Evolutionary conservation across 2,888 invertebrate species (phyloP).

Genomic region (Conistra vaccinii): DNA sequence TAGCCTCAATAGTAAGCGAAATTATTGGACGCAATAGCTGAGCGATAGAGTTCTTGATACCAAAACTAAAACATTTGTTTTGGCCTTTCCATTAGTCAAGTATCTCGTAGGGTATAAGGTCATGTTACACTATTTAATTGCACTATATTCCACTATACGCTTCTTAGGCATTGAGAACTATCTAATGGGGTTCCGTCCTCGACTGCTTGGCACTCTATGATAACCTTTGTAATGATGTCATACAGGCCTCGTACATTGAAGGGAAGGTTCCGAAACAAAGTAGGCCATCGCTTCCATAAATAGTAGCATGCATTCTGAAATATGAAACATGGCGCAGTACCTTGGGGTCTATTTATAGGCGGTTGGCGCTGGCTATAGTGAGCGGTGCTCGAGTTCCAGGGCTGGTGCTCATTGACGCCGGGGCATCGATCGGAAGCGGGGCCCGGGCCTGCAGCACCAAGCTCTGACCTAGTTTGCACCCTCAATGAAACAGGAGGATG

Average conservation of each 20-base stretch:
- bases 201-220: slow-evolving; percentile 23
- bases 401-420: slow-evolving; percentile 84
- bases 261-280: slow-evolving; percentile 34
- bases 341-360: slow-evolving; percentile 82
- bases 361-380: slow-evolving; percentile 59
- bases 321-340: slow-evolving; percentile 63
- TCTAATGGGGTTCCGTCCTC: slow-evolving; percentile 20
- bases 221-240: slow-evolving; percentile 44
- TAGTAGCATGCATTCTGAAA: slow-evolving; percentile 49
- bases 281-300: slow-evolving; percentile 52
- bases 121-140: neutral
- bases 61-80: neutral
- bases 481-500: slow-evolving; percentile 83
- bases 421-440: slow-evolving; percentile 82
- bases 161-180: neutral
- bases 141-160: neutral
- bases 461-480: slow-evolving; percentile 85
- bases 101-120: neutral
- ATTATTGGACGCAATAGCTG: neutral
- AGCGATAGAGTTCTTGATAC: neutral
- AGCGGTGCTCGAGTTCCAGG: slow-evolving; percentile 70
- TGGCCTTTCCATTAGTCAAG: neutral
- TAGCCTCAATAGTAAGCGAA: neutral
- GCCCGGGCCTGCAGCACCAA: slow-evolving; percentile 79
- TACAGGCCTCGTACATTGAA: slow-evolving; percentile 32